A percentile compares a stretch with the other conserved stretches of the same genome.
Conservation (phyloP, 1,140 invertebrate genomes). For the Apocrypta bakeri region DNA sequence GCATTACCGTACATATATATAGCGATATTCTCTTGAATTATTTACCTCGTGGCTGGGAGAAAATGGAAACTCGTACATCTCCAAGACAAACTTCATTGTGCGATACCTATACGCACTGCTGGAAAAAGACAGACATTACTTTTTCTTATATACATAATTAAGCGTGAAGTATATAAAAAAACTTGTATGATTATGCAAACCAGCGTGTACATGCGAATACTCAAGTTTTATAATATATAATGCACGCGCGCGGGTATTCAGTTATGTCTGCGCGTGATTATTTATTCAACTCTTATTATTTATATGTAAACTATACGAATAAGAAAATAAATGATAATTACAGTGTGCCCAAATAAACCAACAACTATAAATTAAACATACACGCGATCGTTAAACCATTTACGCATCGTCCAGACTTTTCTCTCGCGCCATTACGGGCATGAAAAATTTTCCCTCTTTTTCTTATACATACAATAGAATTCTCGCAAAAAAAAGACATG, state of each 20-base stretch:
- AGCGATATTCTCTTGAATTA: too few relatives aligned
- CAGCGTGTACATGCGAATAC: not conserved
- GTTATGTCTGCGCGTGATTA: too few relatives aligned
- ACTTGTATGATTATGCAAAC: not conserved
- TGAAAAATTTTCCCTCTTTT: not conserved
- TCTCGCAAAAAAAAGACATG: too few relatives aligned
- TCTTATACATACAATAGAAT: too few relatives aligned
- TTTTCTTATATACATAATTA: not conserved
- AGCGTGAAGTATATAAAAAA: not conserved
- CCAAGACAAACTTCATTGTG: too few relatives aligned
- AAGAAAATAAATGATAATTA: constrained; percentile 1
- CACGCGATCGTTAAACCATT: not conserved
- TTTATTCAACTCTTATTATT: not conserved
- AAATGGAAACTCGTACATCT: too few relatives aligned
- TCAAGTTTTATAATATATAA: not conserved
- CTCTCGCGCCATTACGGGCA: not conserved
- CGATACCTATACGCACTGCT: not conserved
- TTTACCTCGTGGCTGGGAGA: not conserved
- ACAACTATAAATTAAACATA: not conserved
- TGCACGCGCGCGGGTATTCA: not conserved
- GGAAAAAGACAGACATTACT: not conserved
- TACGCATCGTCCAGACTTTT: not conserved
- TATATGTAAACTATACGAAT: too few relatives aligned
- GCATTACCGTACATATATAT: too few relatives aligned
- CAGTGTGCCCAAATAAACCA: not conserved